These are phyloP conservation scores for Sternotherus odoratus DNA, from an alignment of 2,797 vertebrate species.

Conservation along the genomic window DNA sequence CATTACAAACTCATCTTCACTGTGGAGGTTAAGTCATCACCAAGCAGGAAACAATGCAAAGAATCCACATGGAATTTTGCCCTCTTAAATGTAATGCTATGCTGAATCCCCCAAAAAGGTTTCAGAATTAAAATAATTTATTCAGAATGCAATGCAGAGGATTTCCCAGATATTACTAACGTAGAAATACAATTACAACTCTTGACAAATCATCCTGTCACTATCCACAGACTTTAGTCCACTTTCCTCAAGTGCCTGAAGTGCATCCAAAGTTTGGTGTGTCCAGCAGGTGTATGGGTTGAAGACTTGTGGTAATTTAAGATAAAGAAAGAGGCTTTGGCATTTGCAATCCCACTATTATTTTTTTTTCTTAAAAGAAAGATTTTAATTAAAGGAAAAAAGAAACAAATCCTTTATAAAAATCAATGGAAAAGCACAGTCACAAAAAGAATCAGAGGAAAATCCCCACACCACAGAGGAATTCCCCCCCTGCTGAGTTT, in stretches of 20 bases:
- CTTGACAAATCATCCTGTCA: not conserved
- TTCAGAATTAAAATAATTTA: not conserved
- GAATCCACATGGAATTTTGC: not conserved
- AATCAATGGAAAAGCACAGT: too few species aligned
- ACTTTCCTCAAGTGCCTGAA: not conserved
- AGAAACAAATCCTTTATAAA: too few species aligned
- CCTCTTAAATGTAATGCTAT: not conserved
- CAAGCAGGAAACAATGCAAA: not conserved
- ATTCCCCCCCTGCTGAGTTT: too few species aligned
- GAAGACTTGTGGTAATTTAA: not conserved
- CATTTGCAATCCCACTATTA: not conserved
- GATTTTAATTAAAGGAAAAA: too few species aligned
- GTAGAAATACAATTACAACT: not conserved
- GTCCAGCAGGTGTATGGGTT: accelerated
- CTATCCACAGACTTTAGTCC: not conserved
- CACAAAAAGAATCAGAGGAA: too few species aligned
- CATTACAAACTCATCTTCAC: too few species aligned
- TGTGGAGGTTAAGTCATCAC: too few species aligned
- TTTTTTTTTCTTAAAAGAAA: too few species aligned
- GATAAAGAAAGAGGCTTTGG: not conserved
- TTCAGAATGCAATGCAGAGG: not conserved
- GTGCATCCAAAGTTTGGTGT: not conserved
- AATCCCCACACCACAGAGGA: too few species aligned
- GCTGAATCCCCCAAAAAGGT: not conserved
- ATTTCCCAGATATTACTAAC: not conserved